Percentiles rank a stretch among this genome's conserved stretches.
Evolutionary conservation across 2,888 invertebrate genomes (phyloP).

Genomic region (Erebia ligea): DNA sequence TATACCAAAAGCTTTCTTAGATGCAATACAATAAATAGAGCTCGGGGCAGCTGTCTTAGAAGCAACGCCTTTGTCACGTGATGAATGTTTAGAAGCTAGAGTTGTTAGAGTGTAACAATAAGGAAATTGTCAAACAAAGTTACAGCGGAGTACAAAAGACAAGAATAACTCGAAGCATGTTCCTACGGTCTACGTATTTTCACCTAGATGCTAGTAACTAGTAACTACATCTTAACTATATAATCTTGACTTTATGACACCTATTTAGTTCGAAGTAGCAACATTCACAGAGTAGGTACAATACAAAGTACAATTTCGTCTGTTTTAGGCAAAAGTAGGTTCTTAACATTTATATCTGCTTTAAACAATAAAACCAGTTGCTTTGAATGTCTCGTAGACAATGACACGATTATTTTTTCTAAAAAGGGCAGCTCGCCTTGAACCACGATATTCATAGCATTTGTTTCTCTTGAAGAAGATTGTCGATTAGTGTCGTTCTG

Average conservation of each 20-base stretch:
- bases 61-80: conserved; percentile 12
- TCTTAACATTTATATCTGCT: too few relatives aligned
- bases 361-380: too few relatives aligned
- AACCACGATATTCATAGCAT: too few relatives aligned
- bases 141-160: conserved; percentile 7
- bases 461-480: too few relatives aligned
- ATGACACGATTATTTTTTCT: too few relatives aligned
- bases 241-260: not conserved
- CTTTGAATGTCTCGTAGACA: too few relatives aligned
- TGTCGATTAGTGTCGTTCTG: too few relatives aligned
- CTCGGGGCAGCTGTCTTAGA: conserved; percentile 12
- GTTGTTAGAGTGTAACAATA: conserved; percentile 7
- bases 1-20: not conserved
- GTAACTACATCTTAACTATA: not conserved
- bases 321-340: not conserved
- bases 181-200: not conserved
- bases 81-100: conserved; percentile 19
- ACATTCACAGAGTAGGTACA: too few relatives aligned
- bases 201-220: conserved; percentile 8
- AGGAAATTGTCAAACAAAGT: conserved; percentile 19
- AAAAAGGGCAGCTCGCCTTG: too few relatives aligned
- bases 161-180: not conserved
- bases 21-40: conserved; percentile 11
- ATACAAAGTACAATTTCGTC: not conserved
- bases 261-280: not conserved